Conservation (phyloP, 2,888 invertebrate species). For the Holacanthella duospinosa region DNA sequence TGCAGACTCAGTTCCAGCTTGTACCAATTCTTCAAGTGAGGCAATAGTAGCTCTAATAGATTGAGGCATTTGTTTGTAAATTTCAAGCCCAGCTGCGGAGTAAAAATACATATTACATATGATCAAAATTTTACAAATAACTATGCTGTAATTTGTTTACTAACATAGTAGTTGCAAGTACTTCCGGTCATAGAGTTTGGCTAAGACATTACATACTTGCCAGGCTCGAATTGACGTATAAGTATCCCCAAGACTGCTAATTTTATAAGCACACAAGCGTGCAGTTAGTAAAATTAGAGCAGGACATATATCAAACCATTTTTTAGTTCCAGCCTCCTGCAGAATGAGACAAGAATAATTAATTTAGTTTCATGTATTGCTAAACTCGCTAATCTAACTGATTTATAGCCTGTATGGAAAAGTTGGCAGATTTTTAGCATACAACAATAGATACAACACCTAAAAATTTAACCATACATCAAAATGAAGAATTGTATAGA, state of each 20-base stretch:
- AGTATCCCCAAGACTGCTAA: not conserved
- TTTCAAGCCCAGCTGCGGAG: not conserved
- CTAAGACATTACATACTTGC: not conserved
- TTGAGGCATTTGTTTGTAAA: not conserved
- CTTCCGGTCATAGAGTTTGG: not conserved
- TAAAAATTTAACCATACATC: not conserved
- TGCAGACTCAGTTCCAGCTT: too few species aligned
- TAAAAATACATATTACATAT: too few species aligned
- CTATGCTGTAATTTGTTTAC: too few species aligned
- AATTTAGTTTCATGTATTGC: too few species aligned
- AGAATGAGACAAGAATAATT: not conserved
- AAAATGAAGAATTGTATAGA: not conserved
- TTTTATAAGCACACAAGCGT: not conserved
- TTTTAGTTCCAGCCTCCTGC: not conserved
- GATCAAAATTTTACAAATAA: too few species aligned
- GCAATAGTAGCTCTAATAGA: not conserved
- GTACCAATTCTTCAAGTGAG: not conserved
- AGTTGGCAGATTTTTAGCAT: too few species aligned
- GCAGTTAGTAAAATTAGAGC: not conserved
- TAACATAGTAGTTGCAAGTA: not conserved
- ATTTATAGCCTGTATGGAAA: too few species aligned
- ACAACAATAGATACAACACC: too few species aligned
- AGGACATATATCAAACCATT: not conserved
- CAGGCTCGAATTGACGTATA: slow-evolving; percentile 4
- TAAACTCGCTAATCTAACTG: too few species aligned